Percentiles rank a stretch among this genome's conserved stretches.
These are phyloP conservation scores for Dichetophora obliterata DNA, from an alignment of 2,888 invertebrate genomes.

Conservation along the genomic window DNA sequence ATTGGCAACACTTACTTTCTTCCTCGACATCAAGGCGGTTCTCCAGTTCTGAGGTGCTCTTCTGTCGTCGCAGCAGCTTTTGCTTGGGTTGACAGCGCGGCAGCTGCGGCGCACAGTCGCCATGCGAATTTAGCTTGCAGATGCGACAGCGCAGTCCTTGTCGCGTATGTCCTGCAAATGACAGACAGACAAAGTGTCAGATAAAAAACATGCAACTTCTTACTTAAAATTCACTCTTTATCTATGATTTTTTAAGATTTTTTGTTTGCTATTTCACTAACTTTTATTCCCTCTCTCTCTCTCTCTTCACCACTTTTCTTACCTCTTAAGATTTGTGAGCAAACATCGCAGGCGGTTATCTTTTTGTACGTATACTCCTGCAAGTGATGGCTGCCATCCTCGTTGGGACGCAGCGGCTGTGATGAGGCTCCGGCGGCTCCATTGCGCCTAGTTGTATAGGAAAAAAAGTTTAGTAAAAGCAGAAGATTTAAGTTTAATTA, in stretches of 20 bases:
- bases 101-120: conserved; percentile 87
- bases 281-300: neutral
- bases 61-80: conserved; percentile 85
- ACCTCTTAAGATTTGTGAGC: conserved; percentile 93
- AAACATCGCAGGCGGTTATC: conserved; percentile 94
- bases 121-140: conserved; percentile 92
- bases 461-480: neutral
- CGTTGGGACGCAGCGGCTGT: conserved; percentile 67
- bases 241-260: neutral
- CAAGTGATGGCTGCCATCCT: conserved; percentile 79
- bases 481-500: neutral
- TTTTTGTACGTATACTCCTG: conserved; percentile 96
- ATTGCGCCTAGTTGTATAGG: conserved; percentile 74
- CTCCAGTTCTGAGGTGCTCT: conserved; percentile 88
- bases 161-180: conserved; percentile 82
- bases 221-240: neutral
- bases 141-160: conserved; percentile 91
- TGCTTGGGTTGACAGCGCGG: conserved; percentile 89
- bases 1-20: conserved; percentile 79
- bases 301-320: conserved; percentile 58
- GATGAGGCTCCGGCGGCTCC: conserved; percentile 75
- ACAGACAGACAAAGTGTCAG: neutral
- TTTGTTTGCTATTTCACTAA: neutral
- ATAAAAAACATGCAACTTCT: neutral
- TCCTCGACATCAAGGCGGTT: conserved; percentile 80